Evolutionary conservation across 37 sponge, comb jelly and placozoan species (phyloP).

Genomic region (Halisarca cf. caerulea): DNA sequence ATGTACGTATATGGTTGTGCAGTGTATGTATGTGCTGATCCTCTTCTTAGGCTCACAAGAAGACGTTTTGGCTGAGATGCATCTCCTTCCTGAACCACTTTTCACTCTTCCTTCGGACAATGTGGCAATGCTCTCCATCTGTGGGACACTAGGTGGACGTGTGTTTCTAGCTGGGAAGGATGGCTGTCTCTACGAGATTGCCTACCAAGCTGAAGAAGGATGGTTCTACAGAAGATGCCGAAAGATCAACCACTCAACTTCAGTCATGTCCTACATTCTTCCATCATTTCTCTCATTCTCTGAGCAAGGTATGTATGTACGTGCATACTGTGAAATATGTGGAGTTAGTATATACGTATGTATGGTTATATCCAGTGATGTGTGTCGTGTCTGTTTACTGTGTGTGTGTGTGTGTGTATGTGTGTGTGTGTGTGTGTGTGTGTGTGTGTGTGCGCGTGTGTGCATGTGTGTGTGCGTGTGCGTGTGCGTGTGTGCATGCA

Average conservation of each 20-base stretch:
- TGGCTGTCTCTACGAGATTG: constrained; percentile 91
- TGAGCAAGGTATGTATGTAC: constrained; percentile 59
- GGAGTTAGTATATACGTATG: neutral
- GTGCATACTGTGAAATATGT: neutral
- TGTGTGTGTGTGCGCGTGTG: too few species aligned
- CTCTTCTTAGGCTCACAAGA: neutral
- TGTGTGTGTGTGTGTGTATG: neutral
- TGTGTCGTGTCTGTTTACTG: neutral
- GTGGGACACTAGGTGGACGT: constrained; percentile 66
- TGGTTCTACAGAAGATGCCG: constrained; percentile 88
- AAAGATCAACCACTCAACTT: constrained; percentile 86
- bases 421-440: too few species aligned
- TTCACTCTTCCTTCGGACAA: constrained; percentile 90
- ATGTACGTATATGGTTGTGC: constrained; percentile 20
- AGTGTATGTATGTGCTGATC: neutral
- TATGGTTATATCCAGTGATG: neutral
- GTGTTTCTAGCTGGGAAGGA: constrained; percentile 89
- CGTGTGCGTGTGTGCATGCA: too few species aligned
- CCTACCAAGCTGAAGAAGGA: constrained; percentile 90
- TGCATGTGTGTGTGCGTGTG: too few species aligned
- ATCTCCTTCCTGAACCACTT: constrained; percentile 93
- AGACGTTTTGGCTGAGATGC: constrained; percentile 83
- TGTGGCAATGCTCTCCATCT: constrained; percentile 63
- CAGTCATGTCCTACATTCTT: constrained; percentile 84
- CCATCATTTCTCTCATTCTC: constrained; percentile 92